Base-by-base conservation (phyloP, 2,888 invertebrate genomes). In the Eilema caniola region DNA sequence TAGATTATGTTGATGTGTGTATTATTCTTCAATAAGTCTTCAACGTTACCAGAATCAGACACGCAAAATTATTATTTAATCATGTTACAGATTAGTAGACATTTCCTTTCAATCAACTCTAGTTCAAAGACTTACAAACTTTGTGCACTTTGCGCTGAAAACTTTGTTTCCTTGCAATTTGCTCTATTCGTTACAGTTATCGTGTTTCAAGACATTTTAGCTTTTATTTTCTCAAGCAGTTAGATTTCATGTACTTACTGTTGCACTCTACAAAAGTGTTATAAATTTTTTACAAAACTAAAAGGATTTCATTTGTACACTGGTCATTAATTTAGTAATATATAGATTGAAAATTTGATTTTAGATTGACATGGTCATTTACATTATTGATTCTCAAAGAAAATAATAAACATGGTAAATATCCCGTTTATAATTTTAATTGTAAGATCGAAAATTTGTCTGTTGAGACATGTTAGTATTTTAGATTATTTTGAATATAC, bases 201-300 rank as follows among this genome's bases (percentile, higher is more conserved):
- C 76, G 76, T 76, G 82, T 78, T 80, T 33, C 72, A 62, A 78
- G 73, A 82, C 74, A 78, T 82, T 82, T 76, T 80, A 82, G 75
- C 76, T 82, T 81, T 82, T 81, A 82, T 80, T 82, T 78, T 80
- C 81, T 76, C 81, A 73, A 82, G 71, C 78, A 80, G 78, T 76
- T 76, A 71, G 80, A 82, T 80, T 82, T 78, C 78, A 82, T 82
- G 76, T 53, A 53, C n/a, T 20, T 67, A 78, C 66, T 79, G 62
- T 71, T 75, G 66, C 69, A 67, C 70, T 71, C 66, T 62, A 72
- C 65, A 74, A 70, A 80, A 79, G 64, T 79, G 79, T 76, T 73
- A 74, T 76, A 67, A 59, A 66, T 72, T 78, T 72, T 81, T 67
- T 72, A 71, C 70, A 70, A 69, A 71, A 76, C 79, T 80, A 79